phyloP scores from a whole-genome alignment of 2,113 vertebrate species.

The Apteryx mantelli region DNA sequence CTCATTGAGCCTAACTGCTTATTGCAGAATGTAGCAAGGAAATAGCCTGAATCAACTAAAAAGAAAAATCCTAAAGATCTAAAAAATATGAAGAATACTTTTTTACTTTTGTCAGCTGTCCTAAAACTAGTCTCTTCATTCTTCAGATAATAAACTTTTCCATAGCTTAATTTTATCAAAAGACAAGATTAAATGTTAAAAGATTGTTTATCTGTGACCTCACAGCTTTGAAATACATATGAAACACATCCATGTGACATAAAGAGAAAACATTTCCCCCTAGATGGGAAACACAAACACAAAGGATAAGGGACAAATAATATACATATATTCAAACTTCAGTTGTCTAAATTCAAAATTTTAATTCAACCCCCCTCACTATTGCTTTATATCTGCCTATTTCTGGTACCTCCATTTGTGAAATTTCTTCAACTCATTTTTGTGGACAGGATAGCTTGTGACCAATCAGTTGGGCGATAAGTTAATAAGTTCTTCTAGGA shows the following conservation, averaged over 20 bases:
- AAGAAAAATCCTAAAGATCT: background rate
- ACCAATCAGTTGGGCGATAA: background rate
- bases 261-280: background rate
- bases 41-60: background rate
- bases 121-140: background rate
- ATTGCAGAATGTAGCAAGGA: background rate
- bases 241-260: background rate
- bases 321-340: background rate
- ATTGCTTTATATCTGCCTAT: background rate
- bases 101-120: background rate
- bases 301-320: background rate
- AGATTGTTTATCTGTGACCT: background rate
- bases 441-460: background rate
- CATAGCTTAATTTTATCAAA: background rate
- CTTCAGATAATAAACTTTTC: background rate
- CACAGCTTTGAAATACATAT: accelerated
- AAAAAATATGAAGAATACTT: background rate
- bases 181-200: background rate
- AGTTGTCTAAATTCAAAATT: background rate
- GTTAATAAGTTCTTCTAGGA: background rate
- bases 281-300: background rate
- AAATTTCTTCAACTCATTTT: background rate
- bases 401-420: background rate
- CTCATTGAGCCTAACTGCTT: background rate
- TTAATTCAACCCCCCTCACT: background rate